Conservation (phyloP, 2,113 vertebrate genomes). For the Sceloporus undulatus region DNA sequence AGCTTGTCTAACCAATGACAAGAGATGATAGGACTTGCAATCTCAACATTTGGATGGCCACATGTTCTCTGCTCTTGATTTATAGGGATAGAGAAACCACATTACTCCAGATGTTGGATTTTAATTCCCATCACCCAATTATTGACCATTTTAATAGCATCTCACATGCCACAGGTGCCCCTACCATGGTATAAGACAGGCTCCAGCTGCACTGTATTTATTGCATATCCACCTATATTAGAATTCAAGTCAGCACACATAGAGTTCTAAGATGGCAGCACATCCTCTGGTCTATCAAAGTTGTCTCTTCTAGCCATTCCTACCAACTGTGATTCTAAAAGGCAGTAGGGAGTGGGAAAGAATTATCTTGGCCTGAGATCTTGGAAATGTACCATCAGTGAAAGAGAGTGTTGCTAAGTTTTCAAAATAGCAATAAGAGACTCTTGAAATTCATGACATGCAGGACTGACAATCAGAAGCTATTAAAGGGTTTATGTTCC, state of each 20-base stretch:
- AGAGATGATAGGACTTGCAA: too few relatives aligned
- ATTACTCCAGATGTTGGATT: too few relatives aligned
- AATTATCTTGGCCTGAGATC: background rate
- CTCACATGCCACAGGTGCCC: background rate
- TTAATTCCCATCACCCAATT: background rate
- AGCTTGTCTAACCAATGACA: too few relatives aligned
- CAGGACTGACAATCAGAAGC: too few relatives aligned
- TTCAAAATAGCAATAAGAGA: too few relatives aligned
- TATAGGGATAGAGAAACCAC: too few relatives aligned
- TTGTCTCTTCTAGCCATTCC: background rate
- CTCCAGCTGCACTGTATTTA: background rate
- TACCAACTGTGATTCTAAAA: background rate
- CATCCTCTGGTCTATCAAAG: background rate
- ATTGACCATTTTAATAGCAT: too few relatives aligned
- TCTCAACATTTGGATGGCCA: background rate
- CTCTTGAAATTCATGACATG: too few relatives aligned
- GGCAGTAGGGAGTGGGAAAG: background rate
- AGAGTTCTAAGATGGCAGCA: background rate
- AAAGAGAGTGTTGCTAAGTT: background rate
- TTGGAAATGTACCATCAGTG: background rate
- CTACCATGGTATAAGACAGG: background rate
- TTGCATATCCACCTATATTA: too few relatives aligned
- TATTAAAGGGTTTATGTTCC: too few relatives aligned
- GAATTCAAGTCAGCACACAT: background rate
- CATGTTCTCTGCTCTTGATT: too few relatives aligned